These are phyloP conservation scores for Pachydiplax longipennis DNA, from an alignment of 2,888 invertebrate genomes.

Conservation along the genomic window DNA sequence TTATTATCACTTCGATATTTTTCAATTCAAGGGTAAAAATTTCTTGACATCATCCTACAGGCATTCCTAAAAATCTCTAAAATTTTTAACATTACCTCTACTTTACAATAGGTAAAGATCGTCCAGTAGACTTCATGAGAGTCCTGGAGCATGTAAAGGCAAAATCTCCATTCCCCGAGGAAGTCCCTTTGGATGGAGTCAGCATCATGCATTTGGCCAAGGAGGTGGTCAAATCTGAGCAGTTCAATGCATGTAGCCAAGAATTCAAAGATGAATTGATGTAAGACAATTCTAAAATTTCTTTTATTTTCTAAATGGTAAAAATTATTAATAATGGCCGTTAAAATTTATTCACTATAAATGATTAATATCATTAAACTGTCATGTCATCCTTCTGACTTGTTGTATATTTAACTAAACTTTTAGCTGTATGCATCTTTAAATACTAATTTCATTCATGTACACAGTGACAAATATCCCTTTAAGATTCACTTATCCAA, in stretches of 20 bases:
- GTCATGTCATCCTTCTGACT: too few relatives aligned
- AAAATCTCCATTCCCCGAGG: constrained; percentile 72
- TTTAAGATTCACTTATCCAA: too few relatives aligned
- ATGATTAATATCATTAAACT: background rate
- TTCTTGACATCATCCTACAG: too few relatives aligned
- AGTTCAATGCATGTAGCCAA: constrained; percentile 61
- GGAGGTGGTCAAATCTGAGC: constrained; percentile 59
- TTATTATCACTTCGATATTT: too few relatives aligned
- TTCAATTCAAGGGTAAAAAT: too few relatives aligned
- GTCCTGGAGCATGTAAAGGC: constrained; percentile 85
- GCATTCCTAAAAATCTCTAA: too few relatives aligned
- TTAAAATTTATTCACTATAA: background rate
- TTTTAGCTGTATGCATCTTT: too few relatives aligned
- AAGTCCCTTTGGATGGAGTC: constrained; percentile 70
- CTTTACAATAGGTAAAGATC: constrained; percentile 69
- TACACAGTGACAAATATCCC: too few relatives aligned
- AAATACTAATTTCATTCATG: too few relatives aligned
- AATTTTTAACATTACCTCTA: background rate
- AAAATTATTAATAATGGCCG: too few relatives aligned
- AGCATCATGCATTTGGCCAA: constrained; percentile 57
- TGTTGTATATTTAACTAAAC: too few relatives aligned
- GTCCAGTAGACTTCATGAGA: constrained; percentile 87
- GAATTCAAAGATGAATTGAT: constrained; percentile 79
- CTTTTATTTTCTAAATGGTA: background rate
- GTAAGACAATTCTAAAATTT: constrained; percentile 59